These are phyloP conservation scores for Ispidina lecontei DNA, from an alignment of 2,797 vertebrate genomes.

Conservation along the genomic window DNA sequence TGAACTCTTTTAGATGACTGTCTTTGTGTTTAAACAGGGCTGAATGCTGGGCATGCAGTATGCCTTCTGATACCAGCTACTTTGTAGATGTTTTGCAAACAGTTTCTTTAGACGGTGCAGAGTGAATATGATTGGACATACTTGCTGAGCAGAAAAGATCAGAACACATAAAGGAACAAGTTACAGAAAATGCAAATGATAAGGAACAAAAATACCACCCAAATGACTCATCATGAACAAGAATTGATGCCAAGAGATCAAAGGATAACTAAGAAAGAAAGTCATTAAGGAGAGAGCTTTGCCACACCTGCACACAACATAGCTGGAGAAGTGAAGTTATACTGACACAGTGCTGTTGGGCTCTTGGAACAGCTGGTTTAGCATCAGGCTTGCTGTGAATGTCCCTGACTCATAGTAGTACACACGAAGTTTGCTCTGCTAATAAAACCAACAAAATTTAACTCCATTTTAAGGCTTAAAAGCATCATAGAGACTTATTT, in stretches of 20 bases:
- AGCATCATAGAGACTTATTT: not conserved
- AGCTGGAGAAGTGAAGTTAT: not conserved
- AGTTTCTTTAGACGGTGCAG: not conserved
- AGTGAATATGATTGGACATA: conserved; percentile 46
- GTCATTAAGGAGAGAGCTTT: not conserved
- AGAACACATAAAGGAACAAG: conserved; percentile 28
- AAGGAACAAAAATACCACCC: conserved; percentile 52
- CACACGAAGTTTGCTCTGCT: not conserved
- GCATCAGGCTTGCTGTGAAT: not conserved
- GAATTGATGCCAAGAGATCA: not conserved
- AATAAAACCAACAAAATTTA: not conserved
- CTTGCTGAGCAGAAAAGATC: conserved; percentile 71
- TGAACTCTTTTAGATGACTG: not conserved
- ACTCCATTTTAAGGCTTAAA: not conserved
- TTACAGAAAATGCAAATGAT: conserved; percentile 46
- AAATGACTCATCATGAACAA: not conserved
- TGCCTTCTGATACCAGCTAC: not conserved
- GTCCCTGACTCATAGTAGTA: not conserved
- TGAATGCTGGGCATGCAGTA: not conserved
- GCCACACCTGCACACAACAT: not conserved
- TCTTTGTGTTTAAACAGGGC: not conserved
- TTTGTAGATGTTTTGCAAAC: conserved; percentile 15
- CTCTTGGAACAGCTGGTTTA: not conserved
- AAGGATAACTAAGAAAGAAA: not conserved
- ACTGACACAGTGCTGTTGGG: not conserved